Conservation (phyloP, 2,113 vertebrate species). For the Theropithecus gelada region DNA sequence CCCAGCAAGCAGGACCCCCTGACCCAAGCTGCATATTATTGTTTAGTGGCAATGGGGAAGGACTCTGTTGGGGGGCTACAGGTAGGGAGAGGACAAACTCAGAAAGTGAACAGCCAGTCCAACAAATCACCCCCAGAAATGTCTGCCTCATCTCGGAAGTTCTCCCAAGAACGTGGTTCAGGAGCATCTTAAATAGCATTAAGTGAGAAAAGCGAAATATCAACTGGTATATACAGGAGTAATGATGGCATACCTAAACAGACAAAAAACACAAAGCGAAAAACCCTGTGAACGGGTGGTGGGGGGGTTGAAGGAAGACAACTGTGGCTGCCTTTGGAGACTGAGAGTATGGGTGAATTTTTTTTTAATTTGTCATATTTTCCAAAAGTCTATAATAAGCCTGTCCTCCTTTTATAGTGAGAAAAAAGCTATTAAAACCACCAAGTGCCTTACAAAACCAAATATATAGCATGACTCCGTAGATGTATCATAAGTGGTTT, state of each 20-base stretch:
- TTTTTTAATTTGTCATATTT: slow-evolving; percentile 45
- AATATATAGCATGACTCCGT: background rate
- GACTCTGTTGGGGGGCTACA: background rate
- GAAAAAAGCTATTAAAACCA: slow-evolving; percentile 3
- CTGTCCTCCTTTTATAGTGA: slow-evolving; percentile 43
- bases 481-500: background rate
- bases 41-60: background rate
- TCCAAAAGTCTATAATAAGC: slow-evolving; percentile 53
- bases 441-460: slow-evolving; percentile 39
- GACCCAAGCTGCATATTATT: background rate
- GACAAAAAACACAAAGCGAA: background rate
- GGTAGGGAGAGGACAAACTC: background rate
- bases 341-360: background rate
- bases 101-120: background rate
- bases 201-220: background rate
- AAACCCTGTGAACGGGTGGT: no score
- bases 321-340: background rate
- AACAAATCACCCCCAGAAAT: background rate
- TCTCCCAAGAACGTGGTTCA: background rate
- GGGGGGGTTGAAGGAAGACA: background rate
- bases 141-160: background rate
- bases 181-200: background rate
- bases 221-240: background rate
- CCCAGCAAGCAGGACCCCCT: background rate
- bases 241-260: background rate